Evolutionary conservation across 2,113 vertebrate species (phyloP).

Genomic region (Pseudorasbora parva): DNA sequence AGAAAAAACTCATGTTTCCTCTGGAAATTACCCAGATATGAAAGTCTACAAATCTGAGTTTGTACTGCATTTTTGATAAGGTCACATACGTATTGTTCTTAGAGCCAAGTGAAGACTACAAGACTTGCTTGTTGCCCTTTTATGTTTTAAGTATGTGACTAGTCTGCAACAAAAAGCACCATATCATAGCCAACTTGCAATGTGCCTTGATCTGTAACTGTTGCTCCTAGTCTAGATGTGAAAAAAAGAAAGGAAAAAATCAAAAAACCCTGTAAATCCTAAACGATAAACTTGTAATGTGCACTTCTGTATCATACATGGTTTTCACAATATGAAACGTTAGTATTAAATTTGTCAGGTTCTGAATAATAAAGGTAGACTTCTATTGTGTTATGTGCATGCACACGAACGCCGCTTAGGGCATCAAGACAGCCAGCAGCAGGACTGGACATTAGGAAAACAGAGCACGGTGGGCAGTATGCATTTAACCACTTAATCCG

Average conservation of each 20-base stretch:
- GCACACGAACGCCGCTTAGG: too few species aligned
- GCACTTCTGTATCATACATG: too few species aligned
- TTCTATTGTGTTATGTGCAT: too few species aligned
- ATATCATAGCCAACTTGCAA: not conserved
- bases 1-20: not conserved
- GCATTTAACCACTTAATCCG: too few species aligned
- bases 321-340: too few species aligned
- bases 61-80: conserved; percentile 18
- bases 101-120: not conserved
- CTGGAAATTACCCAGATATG: not conserved
- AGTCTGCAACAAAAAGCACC: not conserved
- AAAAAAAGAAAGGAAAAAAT: not conserved
- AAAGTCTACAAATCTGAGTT: conserved; percentile 11
- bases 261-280: not conserved
- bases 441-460: too few species aligned
- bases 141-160: not conserved
- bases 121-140: not conserved
- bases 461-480: too few species aligned
- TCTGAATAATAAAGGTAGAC: too few species aligned
- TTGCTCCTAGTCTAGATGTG: not conserved
- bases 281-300: not conserved
- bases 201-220: not conserved
- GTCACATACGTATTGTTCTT: not conserved
- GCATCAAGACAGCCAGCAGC: too few species aligned
- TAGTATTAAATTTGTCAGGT: too few species aligned